Evolutionary conservation across 2,113 vertebrate genomes (phyloP), one percentile per base, ranked within the genome.

Genomic region (Camelus bactrianus): DNA sequence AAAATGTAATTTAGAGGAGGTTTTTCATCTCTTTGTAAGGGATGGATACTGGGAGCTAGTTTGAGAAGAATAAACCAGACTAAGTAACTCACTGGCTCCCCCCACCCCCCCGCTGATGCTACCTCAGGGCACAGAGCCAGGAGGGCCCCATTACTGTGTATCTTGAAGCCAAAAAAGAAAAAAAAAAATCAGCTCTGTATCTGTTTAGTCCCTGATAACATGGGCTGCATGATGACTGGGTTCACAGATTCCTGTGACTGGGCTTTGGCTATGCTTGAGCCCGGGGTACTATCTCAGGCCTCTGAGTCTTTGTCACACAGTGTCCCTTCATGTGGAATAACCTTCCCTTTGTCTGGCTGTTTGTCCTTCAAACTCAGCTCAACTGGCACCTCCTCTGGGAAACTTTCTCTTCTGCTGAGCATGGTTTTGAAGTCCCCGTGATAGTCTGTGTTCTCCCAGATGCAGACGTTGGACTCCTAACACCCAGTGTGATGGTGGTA

Each of bases 1-100:
- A 46, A 76, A n/a, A 35, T 14, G 46, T 26, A 19, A 81, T 46
- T 80, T 38, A 81, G 52, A n/a, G 62, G 62, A 73, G 46, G 26
- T 65, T 38, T 69, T 46, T 72, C 91, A 73, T 42, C 42, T 84
- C 6, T 72, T 84, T 54, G 35, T 42, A 87, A 92, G 95, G 30
- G 54, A 77, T 72, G 73, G 54, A 22, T 17, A 70, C 69, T 91
- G 77, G 82, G 50, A 87, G 82, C 10, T 17, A 42, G 54, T 75
- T 84, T 92, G 65, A 93, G 79, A 91, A 73, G 93, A 93, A 94
- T 35, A 94, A 56, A 56, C 6, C 16, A 69, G 69, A 38, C 46
- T 35, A 20, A 52, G 75, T 42, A 11, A 13, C 38, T 76, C 30
- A 26, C 12, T 26, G 73, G 9, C 20, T 42, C 82, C 84, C 16